Evolutionary conservation across 2,113 vertebrate species (phyloP).

Genomic region (Lophochroa leadbeateri): DNA sequence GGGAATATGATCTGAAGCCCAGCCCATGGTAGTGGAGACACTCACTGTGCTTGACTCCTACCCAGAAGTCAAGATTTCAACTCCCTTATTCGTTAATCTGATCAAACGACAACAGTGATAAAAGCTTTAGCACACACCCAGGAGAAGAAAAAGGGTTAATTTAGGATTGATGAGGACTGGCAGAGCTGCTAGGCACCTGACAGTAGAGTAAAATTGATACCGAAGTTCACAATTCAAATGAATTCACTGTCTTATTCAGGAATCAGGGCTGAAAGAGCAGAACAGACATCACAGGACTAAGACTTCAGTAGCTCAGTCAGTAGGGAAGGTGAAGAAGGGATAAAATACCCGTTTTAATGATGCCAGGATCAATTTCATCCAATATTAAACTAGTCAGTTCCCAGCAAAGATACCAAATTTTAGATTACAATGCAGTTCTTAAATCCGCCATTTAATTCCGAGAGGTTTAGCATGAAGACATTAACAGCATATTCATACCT

Average conservation of each 20-base stretch:
- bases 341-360: not conserved
- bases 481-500: not conserved
- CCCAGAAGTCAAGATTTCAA: not conserved
- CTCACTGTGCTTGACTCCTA: not conserved
- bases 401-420: not conserved
- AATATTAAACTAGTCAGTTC: fast-evolving
- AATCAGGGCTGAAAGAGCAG: not conserved
- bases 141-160: not conserved
- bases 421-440: not conserved
- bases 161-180: not conserved
- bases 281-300: not conserved
- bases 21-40: not conserved
- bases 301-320: not conserved
- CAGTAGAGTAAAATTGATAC: not conserved
- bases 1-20: not conserved
- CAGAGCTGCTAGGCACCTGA: not conserved
- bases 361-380: not conserved
- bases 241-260: fast-evolving
- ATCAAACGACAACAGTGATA: not conserved
- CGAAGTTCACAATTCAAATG: not conserved
- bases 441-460: not conserved
- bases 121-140: not conserved
- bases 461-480: not conserved
- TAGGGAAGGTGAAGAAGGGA: not conserved
- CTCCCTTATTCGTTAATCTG: not conserved